Evolutionary conservation across 92 coral and sea anemone genomes (phyloP).

Genomic region (Zoanthus gigantus): DNA sequence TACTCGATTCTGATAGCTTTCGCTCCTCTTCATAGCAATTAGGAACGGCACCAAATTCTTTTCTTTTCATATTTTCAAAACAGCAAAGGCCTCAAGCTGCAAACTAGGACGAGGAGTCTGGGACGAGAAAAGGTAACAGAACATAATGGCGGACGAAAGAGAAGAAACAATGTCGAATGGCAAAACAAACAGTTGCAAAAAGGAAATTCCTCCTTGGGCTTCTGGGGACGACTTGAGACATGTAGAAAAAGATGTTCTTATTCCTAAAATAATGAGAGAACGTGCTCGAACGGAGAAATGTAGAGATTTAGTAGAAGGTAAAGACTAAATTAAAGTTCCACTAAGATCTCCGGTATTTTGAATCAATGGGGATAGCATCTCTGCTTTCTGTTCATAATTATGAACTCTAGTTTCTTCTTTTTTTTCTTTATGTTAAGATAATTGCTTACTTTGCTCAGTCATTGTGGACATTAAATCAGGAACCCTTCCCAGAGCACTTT

Average conservation of each 20-base stretch:
- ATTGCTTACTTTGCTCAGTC: no score
- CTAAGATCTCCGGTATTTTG: no score
- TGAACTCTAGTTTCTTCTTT: no score
- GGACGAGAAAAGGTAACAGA: not conserved
- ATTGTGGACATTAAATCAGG: no score
- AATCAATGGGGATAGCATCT: no score
- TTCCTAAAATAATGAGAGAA: conserved; percentile 93
- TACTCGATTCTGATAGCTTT: conserved; percentile 29
- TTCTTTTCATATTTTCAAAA: conserved; percentile 43
- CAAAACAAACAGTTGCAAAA: not conserved
- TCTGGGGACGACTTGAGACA: conserved; percentile 79
- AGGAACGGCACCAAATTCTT: conserved; percentile 28
- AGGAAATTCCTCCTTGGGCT: conserved; percentile 85
- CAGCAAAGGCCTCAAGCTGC: conserved; percentile 18
- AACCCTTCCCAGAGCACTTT: no score
- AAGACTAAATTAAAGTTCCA: not conserved
- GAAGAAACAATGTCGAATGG: not conserved
- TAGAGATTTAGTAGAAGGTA: conserved; percentile 87
- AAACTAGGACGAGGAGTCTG: not conserved
- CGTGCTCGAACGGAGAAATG: conserved; percentile 81
- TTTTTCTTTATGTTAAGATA: no score
- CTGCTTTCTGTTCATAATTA: no score
- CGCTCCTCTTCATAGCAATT: not conserved
- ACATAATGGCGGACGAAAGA: conserved; percentile 67
- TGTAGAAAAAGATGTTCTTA: conserved; percentile 94